Conservation (phyloP, 1,140 invertebrate genomes). For the Drosophila ogumai region DNA sequence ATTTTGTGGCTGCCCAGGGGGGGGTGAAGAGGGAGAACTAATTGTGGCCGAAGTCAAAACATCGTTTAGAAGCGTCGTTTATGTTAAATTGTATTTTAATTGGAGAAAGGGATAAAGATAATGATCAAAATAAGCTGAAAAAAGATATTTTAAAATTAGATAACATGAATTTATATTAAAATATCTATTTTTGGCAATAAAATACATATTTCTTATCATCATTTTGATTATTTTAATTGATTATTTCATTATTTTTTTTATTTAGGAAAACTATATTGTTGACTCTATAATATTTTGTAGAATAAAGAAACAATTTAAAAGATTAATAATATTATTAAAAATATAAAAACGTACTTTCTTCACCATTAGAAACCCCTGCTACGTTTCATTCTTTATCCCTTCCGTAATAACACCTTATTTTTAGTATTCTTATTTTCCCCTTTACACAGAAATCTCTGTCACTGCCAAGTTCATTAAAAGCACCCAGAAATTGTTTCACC, state of each 20-base stretch:
- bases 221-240: too few species aligned
- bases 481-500: conserved; percentile 8
- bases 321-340: too few species aligned
- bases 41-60: conserved; percentile 43
- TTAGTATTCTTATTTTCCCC: conserved; percentile 1
- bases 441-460: background rate
- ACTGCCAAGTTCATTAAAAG: conserved; percentile 31
- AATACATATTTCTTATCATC: too few species aligned
- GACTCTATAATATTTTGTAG: too few species aligned
- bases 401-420: conserved; percentile 1
- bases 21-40: background rate
- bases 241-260: too few species aligned
- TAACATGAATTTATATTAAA: background rate
- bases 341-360: background rate
- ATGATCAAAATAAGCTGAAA: background rate
- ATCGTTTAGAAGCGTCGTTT: conserved; percentile 17
- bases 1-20: conserved; percentile 37
- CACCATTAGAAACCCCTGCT: too few species aligned
- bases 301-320: too few species aligned
- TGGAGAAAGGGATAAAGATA: background rate
- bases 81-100: conserved; percentile 19
- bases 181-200: too few species aligned
- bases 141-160: background rate
- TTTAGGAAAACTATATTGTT: too few species aligned
- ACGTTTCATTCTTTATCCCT: too few species aligned